Evolutionary conservation across 2,888 invertebrate species (phyloP).

Genomic region (Eristalis pertinax): DNA sequence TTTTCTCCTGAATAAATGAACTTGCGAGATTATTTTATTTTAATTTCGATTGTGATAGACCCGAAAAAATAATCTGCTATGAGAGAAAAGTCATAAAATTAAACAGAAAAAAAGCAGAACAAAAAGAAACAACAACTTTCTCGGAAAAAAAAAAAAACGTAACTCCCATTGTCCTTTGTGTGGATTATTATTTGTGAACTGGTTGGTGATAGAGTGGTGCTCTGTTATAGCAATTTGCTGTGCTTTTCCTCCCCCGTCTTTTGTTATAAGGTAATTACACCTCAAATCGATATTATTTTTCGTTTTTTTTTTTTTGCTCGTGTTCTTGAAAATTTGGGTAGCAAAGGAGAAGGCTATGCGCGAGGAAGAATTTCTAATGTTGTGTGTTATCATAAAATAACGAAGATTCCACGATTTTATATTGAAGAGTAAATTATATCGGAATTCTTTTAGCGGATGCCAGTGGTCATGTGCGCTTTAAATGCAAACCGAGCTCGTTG

Average conservation of each 20-base stretch:
- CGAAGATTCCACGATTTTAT: neutral
- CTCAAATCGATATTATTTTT: slow-evolving; percentile 51
- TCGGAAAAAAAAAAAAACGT: neutral
- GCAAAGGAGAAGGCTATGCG: neutral
- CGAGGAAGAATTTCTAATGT: neutral
- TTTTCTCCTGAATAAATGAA: slow-evolving; percentile 37
- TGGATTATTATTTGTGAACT: slow-evolving; percentile 19
- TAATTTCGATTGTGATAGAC: slow-evolving; percentile 50
- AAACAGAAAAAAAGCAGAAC: slow-evolving; percentile 1
- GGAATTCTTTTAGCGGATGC: neutral
- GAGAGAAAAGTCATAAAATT: slow-evolving; percentile 6
- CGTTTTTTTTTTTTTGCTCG: slow-evolving; percentile 15
- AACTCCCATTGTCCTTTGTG: slow-evolving; percentile 1
- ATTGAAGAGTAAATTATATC: neutral
- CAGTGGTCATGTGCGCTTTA: too few species aligned
- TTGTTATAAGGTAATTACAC: slow-evolving; percentile 51
- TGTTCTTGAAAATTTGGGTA: neutral
- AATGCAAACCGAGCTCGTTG: neutral
- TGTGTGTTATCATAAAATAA: neutral
- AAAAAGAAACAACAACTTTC: slow-evolving; percentile 6
- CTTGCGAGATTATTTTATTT: slow-evolving; percentile 30
- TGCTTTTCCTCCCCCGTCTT: slow-evolving; percentile 19
- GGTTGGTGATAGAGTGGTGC: slow-evolving; percentile 33
- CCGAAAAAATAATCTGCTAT: slow-evolving; percentile 12
- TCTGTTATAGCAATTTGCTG: slow-evolving; percentile 43